These are phyloP conservation scores for Tupaia chinensis DNA, from an alignment of 2,113 vertebrate genomes.

Conservation along the genomic window DNA sequence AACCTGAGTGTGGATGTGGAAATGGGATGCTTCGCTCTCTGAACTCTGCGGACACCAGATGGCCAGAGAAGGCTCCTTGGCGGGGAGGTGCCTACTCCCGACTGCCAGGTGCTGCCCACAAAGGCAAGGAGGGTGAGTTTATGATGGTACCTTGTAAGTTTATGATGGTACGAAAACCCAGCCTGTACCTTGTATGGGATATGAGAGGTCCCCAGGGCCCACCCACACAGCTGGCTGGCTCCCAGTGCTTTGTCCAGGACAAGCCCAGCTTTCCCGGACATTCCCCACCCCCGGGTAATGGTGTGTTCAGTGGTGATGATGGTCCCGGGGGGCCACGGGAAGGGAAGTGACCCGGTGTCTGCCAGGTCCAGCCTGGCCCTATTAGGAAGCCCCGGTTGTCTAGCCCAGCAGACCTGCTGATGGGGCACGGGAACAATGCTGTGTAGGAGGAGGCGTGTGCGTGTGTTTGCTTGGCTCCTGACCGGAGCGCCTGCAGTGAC, in stretches of 20 bases:
- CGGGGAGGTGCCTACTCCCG: background rate
- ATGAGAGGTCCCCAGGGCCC: background rate
- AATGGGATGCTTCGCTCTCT: background rate
- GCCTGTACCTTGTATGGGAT: background rate
- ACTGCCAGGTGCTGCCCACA: background rate
- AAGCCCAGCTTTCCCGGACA: constrained; percentile 48
- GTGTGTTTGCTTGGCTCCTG: constrained; percentile 47
- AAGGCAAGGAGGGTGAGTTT: background rate
- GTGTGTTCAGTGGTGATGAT: background rate
- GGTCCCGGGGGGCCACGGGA: constrained; percentile 48
- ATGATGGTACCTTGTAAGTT: too few species aligned
- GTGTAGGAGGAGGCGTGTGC: constrained; percentile 52
- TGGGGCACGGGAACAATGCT: constrained; percentile 61
- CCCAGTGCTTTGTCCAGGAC: constrained; percentile 70
- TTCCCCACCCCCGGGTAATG: constrained; percentile 36
- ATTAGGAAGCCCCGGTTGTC: constrained; percentile 66
- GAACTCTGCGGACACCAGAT: background rate
- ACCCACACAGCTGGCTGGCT: background rate
- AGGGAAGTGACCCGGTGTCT: constrained; percentile 69
- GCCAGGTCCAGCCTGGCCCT: constrained; percentile 48
- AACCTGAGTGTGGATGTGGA: background rate
- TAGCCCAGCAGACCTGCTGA: constrained; percentile 64
- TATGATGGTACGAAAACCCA: background rate
- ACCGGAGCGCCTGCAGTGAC: constrained; percentile 54
- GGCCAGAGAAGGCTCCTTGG: background rate